Evolutionary conservation across 2,888 invertebrate genomes (phyloP), one percentile per base, ranked within the genome.

Genomic region (Dicyrtoma fusca): DNA sequence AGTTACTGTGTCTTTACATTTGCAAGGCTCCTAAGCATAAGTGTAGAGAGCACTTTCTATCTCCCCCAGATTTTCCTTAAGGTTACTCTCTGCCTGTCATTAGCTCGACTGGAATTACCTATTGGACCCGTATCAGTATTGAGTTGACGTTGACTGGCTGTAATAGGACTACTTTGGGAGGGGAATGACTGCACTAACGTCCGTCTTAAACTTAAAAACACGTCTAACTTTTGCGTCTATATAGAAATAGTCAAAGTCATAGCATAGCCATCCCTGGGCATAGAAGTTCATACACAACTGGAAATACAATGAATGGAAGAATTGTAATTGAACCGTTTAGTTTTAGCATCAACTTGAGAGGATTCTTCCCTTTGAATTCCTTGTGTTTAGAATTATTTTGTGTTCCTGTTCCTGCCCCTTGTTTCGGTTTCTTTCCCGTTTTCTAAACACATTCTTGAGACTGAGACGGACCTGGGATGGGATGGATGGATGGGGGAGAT

Each of bases 41-140:
- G 13, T 45, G 13, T 45, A 34, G 34, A 34, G 8, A 34, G 8
- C 34, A 34, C 34, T 5, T 8, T 34, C 4, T 34, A 34, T 49
- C 49, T 10, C 11, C 49, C 49, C 49, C 19, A 49, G 19, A 49
- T 49, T 49, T 34, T 49, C 49, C 49, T 49, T 49, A 10, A 17
- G n/a, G 19, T 49, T 6, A 49, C 11, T 34, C 34, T n/a, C n/a
- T n/a, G n/a, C n/a, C n/a, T 34, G 34, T n/a, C 21, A 21, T 62
- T 65, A 65, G 26, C 13, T 26, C 51, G 65, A 51, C 65, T 65
- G n/a, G 51, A 65, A 65, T 65, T 65, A 65, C 65, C 65, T 65
- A 65, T 65, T 65, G 51, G 51, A 26, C 14, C 5, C 17, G 13
- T 23, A 21, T 59, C 26, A 2, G 26, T 59, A 17, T 26, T 26